Evolutionary conservation across 2,888 invertebrate species (phyloP), one percentile per base, ranked within the genome.

Genomic region (Lasioglossum marginatum): DNA sequence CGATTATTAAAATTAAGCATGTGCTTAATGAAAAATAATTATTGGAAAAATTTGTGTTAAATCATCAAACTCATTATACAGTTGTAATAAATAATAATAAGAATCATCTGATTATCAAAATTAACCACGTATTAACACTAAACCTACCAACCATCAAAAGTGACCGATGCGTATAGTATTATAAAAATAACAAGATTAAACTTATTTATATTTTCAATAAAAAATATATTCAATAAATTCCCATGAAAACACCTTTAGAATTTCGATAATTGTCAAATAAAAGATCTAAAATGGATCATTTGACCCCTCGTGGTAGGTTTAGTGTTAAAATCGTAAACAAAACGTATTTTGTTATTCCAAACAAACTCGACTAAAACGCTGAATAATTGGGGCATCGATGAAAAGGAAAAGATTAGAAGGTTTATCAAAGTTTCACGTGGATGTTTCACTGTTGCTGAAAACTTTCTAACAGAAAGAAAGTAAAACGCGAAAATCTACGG

Each of bases 331-430:
- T 10, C 52, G 34, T 27, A 2, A 45, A 72, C 4, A 14, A 66
- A 72, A 72, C 27, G n/a, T 31, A 45, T 72, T 71, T 72, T 78
- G 14, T 34, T 48, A 16, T 37, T 45, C 19, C 66, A 77, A 83
- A 83, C 72, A 81, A 57, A 68, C 52, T 19, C n/a, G 37, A 77
- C 70, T 75, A 16, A 71, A 75, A 70, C 40, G 27, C 27, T 68
- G 40, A 71, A 45, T n/a, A 71, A 76, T 8, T 27, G 6, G 3
- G n/a, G 16, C 31, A 57, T 40, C 57, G 52, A 40, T 34, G 43
- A 82, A 45, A 16, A 31, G 6, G 10, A 80, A 57, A 45, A 10
- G 52, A 34, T 57, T 12, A 12, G 16, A 45, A 23, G 66, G 23
- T 68, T 34, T 6, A 16, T 16, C 16, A 71, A 31, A 27, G 19